Evolutionary conservation across 2,797 vertebrate species (phyloP).

Genomic region (Nyctibius grandis): DNA sequence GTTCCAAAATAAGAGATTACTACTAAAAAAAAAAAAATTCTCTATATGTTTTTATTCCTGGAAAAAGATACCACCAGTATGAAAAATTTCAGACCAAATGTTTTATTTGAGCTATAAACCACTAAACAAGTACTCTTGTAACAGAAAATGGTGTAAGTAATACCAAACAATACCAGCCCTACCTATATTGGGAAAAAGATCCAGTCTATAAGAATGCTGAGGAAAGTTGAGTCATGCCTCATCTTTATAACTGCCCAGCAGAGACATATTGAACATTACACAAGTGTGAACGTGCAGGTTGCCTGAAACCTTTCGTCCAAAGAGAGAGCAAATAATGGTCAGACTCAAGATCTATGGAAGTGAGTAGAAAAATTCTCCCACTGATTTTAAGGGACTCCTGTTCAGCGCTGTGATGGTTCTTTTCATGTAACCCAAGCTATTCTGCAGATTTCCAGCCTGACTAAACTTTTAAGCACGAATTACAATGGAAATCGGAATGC

Average conservation of each 20-base stretch:
- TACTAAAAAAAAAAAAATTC: neutral
- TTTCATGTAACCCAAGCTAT: neutral
- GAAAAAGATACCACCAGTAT: neutral
- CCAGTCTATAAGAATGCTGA: neutral
- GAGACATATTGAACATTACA: neutral
- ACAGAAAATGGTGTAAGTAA: neutral
- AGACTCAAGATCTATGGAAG: neutral
- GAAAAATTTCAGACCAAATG: neutral
- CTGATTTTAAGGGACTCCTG: neutral
- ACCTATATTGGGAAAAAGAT: neutral
- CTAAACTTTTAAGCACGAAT: neutral
- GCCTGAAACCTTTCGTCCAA: neutral
- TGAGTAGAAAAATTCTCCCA: neutral
- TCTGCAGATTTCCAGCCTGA: neutral
- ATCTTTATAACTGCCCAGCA: neutral
- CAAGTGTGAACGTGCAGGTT: neutral
- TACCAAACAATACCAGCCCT: neutral
- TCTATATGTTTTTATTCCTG: neutral
- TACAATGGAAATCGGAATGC: neutral
- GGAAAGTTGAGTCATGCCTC: neutral
- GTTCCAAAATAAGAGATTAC: neutral
- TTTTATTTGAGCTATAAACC: neutral
- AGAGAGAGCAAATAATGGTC: neutral
- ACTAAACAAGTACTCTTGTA: neutral
- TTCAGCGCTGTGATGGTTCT: neutral